These are phyloP conservation scores for Lepidurus arcticus DNA, from an alignment of 1,140 invertebrate genomes.

Conservation along the genomic window DNA sequence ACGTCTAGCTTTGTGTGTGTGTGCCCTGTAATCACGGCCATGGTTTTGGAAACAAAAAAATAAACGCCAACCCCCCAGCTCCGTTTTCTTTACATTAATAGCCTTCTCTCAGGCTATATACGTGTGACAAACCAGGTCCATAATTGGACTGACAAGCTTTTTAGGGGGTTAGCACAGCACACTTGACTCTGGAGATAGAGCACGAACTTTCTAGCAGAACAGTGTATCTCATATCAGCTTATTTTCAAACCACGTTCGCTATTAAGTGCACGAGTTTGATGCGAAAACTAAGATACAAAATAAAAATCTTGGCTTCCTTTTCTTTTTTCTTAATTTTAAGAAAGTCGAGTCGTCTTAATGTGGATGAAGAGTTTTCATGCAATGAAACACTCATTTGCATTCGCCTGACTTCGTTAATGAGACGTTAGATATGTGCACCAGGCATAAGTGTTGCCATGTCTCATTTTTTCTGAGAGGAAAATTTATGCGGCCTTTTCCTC, in stretches of 20 bases:
- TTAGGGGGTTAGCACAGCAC: neutral
- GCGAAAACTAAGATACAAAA: too few relatives aligned
- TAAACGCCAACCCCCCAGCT: neutral
- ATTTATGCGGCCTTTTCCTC: neutral
- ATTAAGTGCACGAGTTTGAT: neutral
- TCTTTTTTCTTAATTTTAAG: neutral
- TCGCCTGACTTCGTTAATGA: slow-evolving; percentile 22
- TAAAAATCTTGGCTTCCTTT: too few relatives aligned
- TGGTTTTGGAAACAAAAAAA: neutral
- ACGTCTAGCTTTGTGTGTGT: neutral
- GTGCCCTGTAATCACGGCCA: slow-evolving; percentile 9
- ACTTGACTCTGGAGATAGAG: slow-evolving; percentile 9
- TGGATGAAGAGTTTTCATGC: slow-evolving; percentile 1
- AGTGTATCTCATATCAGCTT: neutral
- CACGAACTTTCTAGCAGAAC: neutral
- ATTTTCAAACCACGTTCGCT: neutral
- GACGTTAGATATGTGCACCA: neutral
- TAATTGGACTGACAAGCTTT: slow-evolving; percentile 16
- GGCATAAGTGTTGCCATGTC: neutral
- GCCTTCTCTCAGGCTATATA: neutral
- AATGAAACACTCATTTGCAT: slow-evolving; percentile 24
- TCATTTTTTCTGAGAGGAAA: neutral
- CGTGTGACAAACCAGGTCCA: slow-evolving; percentile 21
- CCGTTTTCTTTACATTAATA: slow-evolving; percentile 3
- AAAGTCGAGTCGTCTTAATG: neutral